Evolutionary conservation across 2,113 vertebrate genomes (phyloP), one percentile per base, ranked within the genome.

Genomic region (Phalacrocorax carbo): DNA sequence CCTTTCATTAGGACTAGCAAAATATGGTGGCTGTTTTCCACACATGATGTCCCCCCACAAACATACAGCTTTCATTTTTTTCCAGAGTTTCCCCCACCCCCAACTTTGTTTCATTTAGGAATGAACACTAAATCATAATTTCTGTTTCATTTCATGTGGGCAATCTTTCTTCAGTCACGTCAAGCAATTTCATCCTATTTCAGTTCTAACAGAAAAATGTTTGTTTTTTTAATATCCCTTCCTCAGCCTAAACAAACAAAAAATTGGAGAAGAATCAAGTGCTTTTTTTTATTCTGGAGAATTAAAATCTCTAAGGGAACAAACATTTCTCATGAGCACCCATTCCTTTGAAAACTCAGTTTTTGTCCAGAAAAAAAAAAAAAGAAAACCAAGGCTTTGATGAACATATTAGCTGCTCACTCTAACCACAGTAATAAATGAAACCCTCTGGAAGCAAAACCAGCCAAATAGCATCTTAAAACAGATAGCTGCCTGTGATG

Each of bases 211-310:
- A 84, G 57, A 71, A 93, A 93, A 84, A 64, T 38, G 6, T 92
- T 85, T 58, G 23, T n/a, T 86, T 91, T 82, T 94, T 84, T 75
- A 81, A 68, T 68, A 64, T 9, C 23, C 18, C 5, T 86, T 95
- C 85, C 79, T 94, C 70, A 87, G 44, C 21, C 48, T 91, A 96
- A 93, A 87, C 61, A 95, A 94, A 92, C 58, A 90, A 88, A 96
- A 83, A 70, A 22, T 46, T 95, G 86, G 88, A 90, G 55, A 90
- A 80, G 57, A 93, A 94, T 83, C 66, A 88, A 88, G 18, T 55
- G 19, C 1, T 52, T 82, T 68, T 68, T 95, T 94, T 93, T 46
- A 76, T 86, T 92, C 46, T 23, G 44, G 84, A 79, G n/a, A 64
- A 82, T 44, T 88, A 88, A 84, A 88, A 64, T 82, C 61, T 94